These are phyloP conservation scores for Eretmocerus hayati DNA, from an alignment of 2,888 invertebrate species.

Conservation along the genomic window DNA sequence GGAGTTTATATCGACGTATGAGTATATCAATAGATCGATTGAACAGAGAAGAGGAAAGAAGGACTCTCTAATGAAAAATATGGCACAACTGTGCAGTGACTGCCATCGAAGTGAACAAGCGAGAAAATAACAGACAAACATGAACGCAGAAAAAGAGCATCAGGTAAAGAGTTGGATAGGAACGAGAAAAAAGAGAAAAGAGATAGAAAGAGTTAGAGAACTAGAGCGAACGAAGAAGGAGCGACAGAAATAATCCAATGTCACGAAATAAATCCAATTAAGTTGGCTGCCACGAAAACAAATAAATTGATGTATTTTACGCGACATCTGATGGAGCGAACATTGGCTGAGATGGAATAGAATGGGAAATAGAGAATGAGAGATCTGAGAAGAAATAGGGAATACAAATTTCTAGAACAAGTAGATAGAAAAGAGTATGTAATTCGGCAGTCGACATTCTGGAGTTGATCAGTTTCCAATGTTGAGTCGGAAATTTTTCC, in stretches of 20 bases:
- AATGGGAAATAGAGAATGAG: constrained; percentile 11
- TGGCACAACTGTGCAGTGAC: constrained; percentile 11
- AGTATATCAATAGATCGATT: no score
- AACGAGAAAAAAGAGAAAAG: background rate
- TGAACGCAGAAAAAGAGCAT: background rate
- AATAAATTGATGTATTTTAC: constrained; percentile 33
- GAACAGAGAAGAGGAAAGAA: no score
- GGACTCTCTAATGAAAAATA: constrained; percentile 27
- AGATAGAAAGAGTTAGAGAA: no score
- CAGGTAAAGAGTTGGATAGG: background rate
- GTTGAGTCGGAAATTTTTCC: no score
- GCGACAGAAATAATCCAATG: constrained; percentile 29
- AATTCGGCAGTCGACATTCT: no score
- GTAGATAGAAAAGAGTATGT: no score
- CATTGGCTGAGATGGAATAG: background rate
- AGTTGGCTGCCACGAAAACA: constrained; percentile 32
- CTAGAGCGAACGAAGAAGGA: background rate
- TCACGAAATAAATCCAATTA: constrained; percentile 36
- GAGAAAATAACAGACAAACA: background rate
- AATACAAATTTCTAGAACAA: no score
- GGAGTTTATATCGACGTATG: no score
- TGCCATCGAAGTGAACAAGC: no score
- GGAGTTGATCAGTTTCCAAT: no score
- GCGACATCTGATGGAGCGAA: constrained; percentile 17
- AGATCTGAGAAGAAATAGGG: constrained; percentile 1